Evolutionary conservation across 2,797 vertebrate species (phyloP).

Genomic region (Arvicola amphibius): DNA sequence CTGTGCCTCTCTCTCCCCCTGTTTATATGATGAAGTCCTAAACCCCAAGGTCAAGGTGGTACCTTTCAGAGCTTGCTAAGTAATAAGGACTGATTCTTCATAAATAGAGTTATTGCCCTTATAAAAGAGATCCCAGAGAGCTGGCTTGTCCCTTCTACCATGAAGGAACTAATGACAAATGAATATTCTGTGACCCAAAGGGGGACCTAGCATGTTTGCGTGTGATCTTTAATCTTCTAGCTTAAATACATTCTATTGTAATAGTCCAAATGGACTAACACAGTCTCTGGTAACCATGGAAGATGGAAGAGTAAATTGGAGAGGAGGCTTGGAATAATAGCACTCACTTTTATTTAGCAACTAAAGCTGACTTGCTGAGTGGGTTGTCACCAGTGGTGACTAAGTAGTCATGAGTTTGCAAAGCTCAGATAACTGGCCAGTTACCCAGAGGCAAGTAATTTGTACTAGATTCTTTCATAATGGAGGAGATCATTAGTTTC

Average conservation of each 20-base stretch:
- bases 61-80: neutral
- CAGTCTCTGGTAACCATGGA: neutral
- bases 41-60: neutral
- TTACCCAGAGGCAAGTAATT: neutral
- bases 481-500: neutral
- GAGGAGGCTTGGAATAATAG: neutral
- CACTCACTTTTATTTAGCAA: neutral
- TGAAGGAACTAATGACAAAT: neutral
- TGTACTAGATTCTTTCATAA: neutral
- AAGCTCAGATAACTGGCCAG: neutral
- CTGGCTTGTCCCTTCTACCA: neutral
- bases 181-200: neutral
- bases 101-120: neutral
- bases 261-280: neutral
- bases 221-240: neutral
- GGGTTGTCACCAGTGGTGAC: neutral
- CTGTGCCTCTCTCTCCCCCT: accelerated
- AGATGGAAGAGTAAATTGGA: neutral
- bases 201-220: neutral
- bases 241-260: neutral
- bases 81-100: neutral
- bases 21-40: neutral
- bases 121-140: neutral
- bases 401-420: neutral
- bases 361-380: neutral